phyloP scores from a whole-genome alignment of 2,888 invertebrate genomes.

The Bombylius major region DNA sequence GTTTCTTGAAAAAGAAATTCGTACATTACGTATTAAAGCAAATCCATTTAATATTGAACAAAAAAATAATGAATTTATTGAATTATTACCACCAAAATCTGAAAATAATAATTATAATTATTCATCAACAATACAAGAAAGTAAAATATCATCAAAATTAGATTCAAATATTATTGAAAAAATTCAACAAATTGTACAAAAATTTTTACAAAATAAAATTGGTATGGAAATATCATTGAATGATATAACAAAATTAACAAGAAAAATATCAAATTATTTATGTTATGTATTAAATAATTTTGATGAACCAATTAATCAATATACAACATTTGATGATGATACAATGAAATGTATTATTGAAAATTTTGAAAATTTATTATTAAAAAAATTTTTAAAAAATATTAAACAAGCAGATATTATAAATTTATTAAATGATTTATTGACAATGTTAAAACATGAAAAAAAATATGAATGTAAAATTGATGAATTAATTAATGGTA shows the following conservation, averaged over 20 bases:
- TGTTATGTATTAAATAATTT: slow-evolving; percentile 7
- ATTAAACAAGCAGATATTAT: slow-evolving; percentile 25
- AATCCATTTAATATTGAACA: slow-evolving; percentile 24
- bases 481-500: slow-evolving; percentile 17
- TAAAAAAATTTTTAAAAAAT: slow-evolving; percentile 28
- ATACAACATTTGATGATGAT: slow-evolving; percentile 20
- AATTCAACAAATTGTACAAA: slow-evolving; percentile 27
- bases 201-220: slow-evolving; percentile 24
- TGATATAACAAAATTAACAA: slow-evolving; percentile 26
- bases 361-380: slow-evolving; percentile 27
- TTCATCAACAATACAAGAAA: slow-evolving; percentile 14
- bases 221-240: slow-evolving; percentile 21
- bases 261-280: slow-evolving; percentile 25
- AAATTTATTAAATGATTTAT: slow-evolving; percentile 26
- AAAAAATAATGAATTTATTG: slow-evolving; percentile 7
- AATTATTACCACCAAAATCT: slow-evolving; percentile 19
- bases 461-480: slow-evolving; percentile 26
- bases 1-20: slow-evolving; percentile 31
- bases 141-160: slow-evolving; percentile 21
- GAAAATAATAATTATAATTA: slow-evolving; percentile 16
- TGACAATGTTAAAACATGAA: slow-evolving; percentile 27
- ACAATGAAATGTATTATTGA: slow-evolving; percentile 28
- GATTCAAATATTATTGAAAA: slow-evolving; percentile 18
- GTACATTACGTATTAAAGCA: slow-evolving; percentile 28
- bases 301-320: not conserved